Base-by-base conservation (phyloP, 2,113 vertebrate genomes). In the Rhinogobius similis region DNA sequence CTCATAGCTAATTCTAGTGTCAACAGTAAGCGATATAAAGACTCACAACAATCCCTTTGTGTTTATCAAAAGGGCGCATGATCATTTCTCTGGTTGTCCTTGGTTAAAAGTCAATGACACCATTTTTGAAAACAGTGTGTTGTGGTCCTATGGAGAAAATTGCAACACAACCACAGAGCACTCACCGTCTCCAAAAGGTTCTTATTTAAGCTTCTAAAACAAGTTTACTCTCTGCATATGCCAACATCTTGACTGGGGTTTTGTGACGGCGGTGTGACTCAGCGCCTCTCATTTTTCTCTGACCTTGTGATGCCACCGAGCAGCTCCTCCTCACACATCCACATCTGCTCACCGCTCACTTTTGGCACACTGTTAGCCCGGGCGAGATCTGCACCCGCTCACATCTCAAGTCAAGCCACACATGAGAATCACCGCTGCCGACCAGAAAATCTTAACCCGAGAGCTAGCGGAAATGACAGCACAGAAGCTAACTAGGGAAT, bases 321-420 rank as follows among this genome's bases (percentile, higher is more conserved):
- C 58, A 61, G 29, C 29, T 61, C 58, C 27, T 61, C 58, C 58
- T 61, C 58, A 61, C 58, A 61, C 58, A 38, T 61, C 58, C 58
- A 38, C 58, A 61, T 61, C 58, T 61, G 58, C 58, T 61, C 58
- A 61, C 16, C 18, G 58, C 58, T 61, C 58, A 61, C 58, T 61
- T 61, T 38, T 61, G 58, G 58, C 58, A 61, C 29, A 61, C 29
- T 59, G 14, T 27, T 32, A 20, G 56, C 56, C 56, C 8, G 16
- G 56, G 56, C 56, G 10, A 59, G 27, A 32, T 59, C 56, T 32
- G 56, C 56, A 20, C 27, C 26, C 10, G 27, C 13, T 59, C 56
- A 32, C 14, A 59, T 59, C 27, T 36, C 18, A 56, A 56, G 53
- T 56, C 12, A 61, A 61, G 58, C 58, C 18, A 61, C 58, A 61